A percentile compares a stretch with the other conserved stretches of the same genome.
phyloP scores from a whole-genome alignment of 2,797 vertebrate genomes.

The Clamator glandarius region DNA sequence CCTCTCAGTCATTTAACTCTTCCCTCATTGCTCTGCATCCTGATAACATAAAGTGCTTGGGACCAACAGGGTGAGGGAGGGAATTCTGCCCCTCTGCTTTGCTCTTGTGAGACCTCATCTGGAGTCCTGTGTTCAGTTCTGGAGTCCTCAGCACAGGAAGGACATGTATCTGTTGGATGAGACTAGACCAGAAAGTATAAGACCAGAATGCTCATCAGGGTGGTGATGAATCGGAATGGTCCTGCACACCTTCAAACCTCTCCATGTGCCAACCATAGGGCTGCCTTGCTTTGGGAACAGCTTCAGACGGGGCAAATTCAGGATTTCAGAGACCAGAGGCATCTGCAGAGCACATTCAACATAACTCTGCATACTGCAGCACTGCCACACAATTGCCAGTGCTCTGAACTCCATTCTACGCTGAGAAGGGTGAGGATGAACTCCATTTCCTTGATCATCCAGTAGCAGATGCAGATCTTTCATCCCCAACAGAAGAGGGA shows the following conservation, averaged over 20 bases:
- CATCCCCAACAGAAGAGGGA: too few relatives aligned
- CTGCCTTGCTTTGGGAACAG: not conserved
- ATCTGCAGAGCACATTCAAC: rapidly evolving
- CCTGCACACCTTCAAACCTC: not conserved
- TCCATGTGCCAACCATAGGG: rapidly evolving
- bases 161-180: too few relatives aligned
- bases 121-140: too few relatives aligned
- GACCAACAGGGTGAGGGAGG: too few relatives aligned
- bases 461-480: not conserved
- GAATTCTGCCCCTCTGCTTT: too few relatives aligned
- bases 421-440: rapidly evolving
- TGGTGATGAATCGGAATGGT: not conserved
- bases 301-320: not conserved
- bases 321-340: not conserved
- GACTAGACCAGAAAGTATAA: not conserved
- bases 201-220: not conserved
- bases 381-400: not conserved
- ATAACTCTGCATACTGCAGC: not conserved
- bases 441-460: not conserved
- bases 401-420: not conserved
- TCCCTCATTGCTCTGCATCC: not conserved
- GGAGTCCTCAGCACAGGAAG: too few relatives aligned
- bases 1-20: not conserved
- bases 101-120: too few relatives aligned
- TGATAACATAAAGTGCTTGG: rapidly evolving